Conservation (phyloP, 2,113 vertebrate genomes). For the Microcebus ravelobensis region DNA sequence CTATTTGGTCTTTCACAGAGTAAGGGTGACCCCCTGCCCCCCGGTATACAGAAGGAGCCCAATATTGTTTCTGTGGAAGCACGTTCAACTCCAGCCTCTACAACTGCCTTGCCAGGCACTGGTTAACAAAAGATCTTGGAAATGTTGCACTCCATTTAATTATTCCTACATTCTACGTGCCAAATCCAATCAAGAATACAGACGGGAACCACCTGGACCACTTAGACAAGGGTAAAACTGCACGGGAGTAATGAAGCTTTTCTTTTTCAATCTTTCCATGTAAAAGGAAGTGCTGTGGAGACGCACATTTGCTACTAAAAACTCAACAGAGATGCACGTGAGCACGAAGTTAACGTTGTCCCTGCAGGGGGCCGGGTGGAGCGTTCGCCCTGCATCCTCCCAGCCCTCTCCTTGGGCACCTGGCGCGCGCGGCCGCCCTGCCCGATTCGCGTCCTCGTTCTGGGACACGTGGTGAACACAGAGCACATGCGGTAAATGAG, state of each 20-base stretch:
- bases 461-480: neutral
- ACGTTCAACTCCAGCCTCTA: neutral
- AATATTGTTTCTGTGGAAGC: neutral
- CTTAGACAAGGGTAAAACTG: no score
- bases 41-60: rapidly evolving
- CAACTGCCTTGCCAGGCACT: neutral
- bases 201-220: neutral
- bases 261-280: neutral
- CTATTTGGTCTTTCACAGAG: neutral
- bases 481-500: rapidly evolving
- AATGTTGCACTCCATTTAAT: neutral
- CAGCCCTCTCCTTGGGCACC: neutral
- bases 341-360: neutral
- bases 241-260: neutral
- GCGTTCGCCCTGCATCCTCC: no score
- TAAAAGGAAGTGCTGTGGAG: neutral
- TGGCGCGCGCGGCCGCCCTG: rapidly evolving
- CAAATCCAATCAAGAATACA: neutral
- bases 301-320: neutral
- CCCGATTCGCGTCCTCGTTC: neutral
- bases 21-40: no score
- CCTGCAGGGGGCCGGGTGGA: rapidly evolving
- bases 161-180: neutral
- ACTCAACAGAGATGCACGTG: neutral
- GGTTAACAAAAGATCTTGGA: neutral